Base-by-base conservation (phyloP, 2,797 vertebrate genomes). In the Gadopsis bispinosus region DNA sequence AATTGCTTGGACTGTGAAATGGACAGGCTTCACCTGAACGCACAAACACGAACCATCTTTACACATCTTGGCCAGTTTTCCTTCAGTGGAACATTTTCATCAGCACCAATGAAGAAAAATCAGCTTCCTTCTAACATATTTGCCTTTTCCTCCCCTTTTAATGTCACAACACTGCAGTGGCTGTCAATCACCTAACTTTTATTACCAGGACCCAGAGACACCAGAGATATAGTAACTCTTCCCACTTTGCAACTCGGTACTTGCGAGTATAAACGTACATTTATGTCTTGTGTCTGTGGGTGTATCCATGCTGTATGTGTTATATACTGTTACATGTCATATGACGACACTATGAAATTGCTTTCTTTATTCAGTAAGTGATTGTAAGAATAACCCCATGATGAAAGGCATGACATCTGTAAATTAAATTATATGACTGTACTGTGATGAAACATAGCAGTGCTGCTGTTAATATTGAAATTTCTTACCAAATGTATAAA, bases 1-100 rank as follows among this genome's bases (percentile, higher is more conserved):
- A 0, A 98, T 78, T 0, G 98, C 97, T 0, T 97, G 96, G 70
- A 98, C 90, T 0, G 90, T 96, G 82, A 97, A 95, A n/a, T 54
- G 67, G 47, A 96, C 88, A 0, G 94, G 94, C 71, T 81, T 95
- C 69, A 91, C 93, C 97, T 99, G 83, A 69, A 89, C 84, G 2
- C 45, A 90, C 43, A 48, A 51, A 64, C 8, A 69, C 2, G 0
- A 55, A 54, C 9, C 11, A 53, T 31, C 6, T 62, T 64, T 22
- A 43, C 3, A 45, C 20, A 59, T 19, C n/a, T 60, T 26, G 26
- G 26, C 26, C 26, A 26, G 26, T 26, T 26, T 26, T 61, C 26
- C 17, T 48, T 11, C 5, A 10, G 1, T 16, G 10, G 16, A 39
- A 67, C 19, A 37, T 55, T 61, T 71, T 45, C 6, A 58, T n/a